Conservation (phyloP, 2,113 vertebrate genomes). For the Hipposideros armiger region DNA sequence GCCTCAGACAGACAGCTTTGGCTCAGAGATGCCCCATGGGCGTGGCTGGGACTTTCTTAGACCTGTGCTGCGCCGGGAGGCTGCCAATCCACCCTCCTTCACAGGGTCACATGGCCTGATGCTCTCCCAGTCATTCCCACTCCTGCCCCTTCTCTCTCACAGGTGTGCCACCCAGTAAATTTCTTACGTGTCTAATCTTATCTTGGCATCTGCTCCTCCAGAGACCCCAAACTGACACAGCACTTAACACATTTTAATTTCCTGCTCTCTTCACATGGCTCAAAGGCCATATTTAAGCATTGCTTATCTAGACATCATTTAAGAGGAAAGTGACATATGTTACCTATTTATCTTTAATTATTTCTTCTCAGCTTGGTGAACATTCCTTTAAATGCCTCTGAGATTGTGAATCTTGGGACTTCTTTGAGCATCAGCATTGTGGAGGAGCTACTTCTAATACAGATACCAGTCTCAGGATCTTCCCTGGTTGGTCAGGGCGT, state of each 20-base stretch:
- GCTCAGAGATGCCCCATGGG: fast-evolving
- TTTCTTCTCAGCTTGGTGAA: not conserved
- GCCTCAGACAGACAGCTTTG: not conserved
- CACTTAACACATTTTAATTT: not conserved
- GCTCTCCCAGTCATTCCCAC: not conserved
- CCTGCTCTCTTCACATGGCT: not conserved
- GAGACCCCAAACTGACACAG: not conserved
- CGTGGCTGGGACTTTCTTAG: not conserved
- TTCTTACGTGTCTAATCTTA: not conserved
- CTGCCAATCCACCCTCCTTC: no score
- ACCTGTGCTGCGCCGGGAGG: not conserved
- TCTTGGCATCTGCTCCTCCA: not conserved
- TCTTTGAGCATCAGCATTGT: not conserved
- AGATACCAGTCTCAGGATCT: slow-evolving; percentile 63
- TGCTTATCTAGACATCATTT: not conserved
- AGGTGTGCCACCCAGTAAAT: fast-evolving
- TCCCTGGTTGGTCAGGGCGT: slow-evolving; percentile 36
- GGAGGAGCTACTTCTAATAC: slow-evolving; percentile 54
- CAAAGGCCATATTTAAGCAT: not conserved
- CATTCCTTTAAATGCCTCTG: slow-evolving; percentile 48
- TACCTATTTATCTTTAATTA: not conserved
- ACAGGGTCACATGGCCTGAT: not conserved
- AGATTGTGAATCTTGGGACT: slow-evolving; percentile 10
- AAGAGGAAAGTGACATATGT: not conserved
- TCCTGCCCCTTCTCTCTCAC: not conserved